Conservation (phyloP, 2,888 invertebrate species). For the Amorpha juglandis region DNA sequence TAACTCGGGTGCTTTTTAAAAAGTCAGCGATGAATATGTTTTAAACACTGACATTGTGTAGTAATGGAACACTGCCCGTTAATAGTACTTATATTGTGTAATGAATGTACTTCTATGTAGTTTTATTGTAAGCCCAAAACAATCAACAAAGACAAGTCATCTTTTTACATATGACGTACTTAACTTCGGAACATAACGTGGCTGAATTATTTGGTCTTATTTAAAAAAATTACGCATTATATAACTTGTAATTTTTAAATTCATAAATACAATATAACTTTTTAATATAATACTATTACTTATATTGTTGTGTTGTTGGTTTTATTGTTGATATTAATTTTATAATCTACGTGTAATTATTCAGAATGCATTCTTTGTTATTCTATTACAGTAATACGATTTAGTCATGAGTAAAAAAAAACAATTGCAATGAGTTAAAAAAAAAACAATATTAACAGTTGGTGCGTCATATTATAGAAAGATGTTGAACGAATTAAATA, state of each 20-base stretch:
- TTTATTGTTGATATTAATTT: background rate
- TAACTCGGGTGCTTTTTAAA: slow-evolving; percentile 8
- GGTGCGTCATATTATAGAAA: slow-evolving; percentile 10
- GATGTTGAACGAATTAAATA: slow-evolving; percentile 17
- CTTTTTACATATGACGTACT: slow-evolving; percentile 19
- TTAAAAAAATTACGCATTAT: no score
- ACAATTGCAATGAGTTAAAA: no score
- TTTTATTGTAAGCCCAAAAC: slow-evolving; percentile 12
- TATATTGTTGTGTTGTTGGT: background rate
- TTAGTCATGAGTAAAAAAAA: background rate
- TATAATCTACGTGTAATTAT: background rate
- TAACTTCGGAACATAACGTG: background rate
- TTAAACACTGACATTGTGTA: slow-evolving; percentile 20
- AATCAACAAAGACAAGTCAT: slow-evolving; percentile 10
- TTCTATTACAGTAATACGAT: background rate
- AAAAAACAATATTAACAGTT: background rate
- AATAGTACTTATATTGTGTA: slow-evolving; percentile 17
- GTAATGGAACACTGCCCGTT: slow-evolving; percentile 14
- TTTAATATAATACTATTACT: no score
- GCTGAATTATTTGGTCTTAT: background rate
- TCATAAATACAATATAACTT: no score
- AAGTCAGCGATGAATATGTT: slow-evolving; percentile 20
- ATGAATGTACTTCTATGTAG: slow-evolving; percentile 21
- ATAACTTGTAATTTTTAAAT: no score
- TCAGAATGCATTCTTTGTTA: background rate